A percentile compares a stretch with the other conserved stretches of the same genome.
phyloP scores from a whole-genome alignment of 2,113 vertebrate genomes.

The Chamaea fasciata region DNA sequence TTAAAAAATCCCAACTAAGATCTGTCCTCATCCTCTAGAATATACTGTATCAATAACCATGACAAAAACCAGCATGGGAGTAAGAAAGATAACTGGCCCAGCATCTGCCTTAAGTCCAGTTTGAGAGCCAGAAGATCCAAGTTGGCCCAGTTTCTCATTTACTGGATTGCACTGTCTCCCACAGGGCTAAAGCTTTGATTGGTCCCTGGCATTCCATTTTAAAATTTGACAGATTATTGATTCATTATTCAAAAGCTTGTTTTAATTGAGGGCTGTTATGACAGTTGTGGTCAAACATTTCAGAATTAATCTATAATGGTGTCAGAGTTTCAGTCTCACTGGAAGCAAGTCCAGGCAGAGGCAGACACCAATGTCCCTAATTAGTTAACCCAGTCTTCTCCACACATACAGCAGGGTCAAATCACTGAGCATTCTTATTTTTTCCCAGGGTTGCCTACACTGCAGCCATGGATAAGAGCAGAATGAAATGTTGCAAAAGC shows the following conservation, averaged over 20 bases:
- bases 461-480: neutral
- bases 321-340: neutral
- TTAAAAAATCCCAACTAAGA: neutral
- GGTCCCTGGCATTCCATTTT: neutral
- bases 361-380: neutral
- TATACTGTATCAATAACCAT: neutral
- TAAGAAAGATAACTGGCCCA: neutral
- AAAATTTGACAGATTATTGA: slow-evolving; percentile 34
- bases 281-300: slow-evolving; percentile 4
- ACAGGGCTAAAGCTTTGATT: neutral
- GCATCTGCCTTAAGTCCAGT: neutral
- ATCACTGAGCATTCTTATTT: neutral
- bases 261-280: slow-evolving; percentile 5
- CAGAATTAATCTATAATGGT: neutral
- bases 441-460: neutral
- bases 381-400: neutral
- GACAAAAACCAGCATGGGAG: neutral
- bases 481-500: neutral
- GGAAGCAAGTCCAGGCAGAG: neutral
- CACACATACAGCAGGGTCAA: neutral
- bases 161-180: neutral
- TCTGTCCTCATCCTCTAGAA: neutral
- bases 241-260: slow-evolving; percentile 36
- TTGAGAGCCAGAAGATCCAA: neutral
- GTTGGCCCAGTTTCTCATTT: neutral